Evolutionary conservation across 1,140 invertebrate genomes (phyloP).

Genomic region (Gryllus bimaculatus): DNA sequence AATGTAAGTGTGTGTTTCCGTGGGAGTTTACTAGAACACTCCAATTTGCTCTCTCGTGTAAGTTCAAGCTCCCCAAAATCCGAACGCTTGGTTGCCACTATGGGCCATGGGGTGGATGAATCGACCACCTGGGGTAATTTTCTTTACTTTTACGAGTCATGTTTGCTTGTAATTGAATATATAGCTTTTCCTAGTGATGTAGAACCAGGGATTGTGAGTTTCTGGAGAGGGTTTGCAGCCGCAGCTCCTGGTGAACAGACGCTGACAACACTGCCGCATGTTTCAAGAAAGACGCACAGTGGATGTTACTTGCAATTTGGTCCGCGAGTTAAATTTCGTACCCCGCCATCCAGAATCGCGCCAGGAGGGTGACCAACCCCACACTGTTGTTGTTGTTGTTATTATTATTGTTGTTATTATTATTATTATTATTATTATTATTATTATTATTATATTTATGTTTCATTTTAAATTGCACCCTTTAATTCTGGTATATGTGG

Average conservation of each 20-base stretch:
- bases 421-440: no score
- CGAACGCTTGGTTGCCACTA: not conserved
- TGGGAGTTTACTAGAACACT: not conserved
- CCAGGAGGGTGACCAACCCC: no score
- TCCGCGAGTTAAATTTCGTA: not conserved
- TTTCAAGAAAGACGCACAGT: not conserved
- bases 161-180: conserved; percentile 2
- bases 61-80: not conserved
- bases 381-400: no score
- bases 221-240: not conserved
- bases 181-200: not conserved
- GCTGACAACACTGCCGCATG: not conserved
- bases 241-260: not conserved
- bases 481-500: no score
- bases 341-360: no score
- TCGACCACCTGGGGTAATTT: conserved; percentile 4
- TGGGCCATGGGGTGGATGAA: not conserved
- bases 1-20: not conserved
- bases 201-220: not conserved
- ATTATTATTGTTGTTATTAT: no score
- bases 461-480: no score
- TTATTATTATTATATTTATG: no score
- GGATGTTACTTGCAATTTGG: not conserved
- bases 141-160: not conserved
- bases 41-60: not conserved